phyloP scores from a whole-genome alignment of 2,888 invertebrate genomes.

The Limnephilus lunatus region DNA sequence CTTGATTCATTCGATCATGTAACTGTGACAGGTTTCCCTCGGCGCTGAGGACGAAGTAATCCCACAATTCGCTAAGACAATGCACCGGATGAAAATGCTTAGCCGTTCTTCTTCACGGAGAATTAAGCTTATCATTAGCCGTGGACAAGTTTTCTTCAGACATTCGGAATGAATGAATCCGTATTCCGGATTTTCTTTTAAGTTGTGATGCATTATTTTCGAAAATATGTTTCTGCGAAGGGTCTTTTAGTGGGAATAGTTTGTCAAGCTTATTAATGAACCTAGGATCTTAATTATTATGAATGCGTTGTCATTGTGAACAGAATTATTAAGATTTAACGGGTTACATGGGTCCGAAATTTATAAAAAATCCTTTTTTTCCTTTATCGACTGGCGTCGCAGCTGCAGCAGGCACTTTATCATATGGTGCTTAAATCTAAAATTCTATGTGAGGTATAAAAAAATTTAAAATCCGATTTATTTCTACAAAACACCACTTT shows the following conservation, averaged over 20 bases:
- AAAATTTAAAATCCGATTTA: too few relatives aligned
- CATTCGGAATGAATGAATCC: not conserved
- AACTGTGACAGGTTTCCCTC: conserved; percentile 36
- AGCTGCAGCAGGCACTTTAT: too few relatives aligned
- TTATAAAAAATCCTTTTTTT: too few relatives aligned
- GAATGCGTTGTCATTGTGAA: too few relatives aligned
- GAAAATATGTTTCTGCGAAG: too few relatives aligned
- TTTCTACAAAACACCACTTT: too few relatives aligned
- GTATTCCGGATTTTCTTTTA: not conserved
- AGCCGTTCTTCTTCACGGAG: conserved; percentile 22
- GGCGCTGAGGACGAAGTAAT: not conserved
- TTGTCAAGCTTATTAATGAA: not conserved
- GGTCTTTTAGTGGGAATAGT: not conserved
- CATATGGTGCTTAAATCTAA: too few relatives aligned
- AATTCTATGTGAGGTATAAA: too few relatives aligned
- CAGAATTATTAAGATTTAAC: too few relatives aligned
- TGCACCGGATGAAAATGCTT: conserved; percentile 15
- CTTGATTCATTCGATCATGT: conserved; percentile 43
- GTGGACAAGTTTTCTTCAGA: not conserved
- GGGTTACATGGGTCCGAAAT: too few relatives aligned
- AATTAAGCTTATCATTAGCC: conserved; percentile 8
- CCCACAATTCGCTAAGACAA: conserved; percentile 42
- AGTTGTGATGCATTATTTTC: not conserved
- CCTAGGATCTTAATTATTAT: not conserved
- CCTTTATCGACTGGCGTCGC: too few relatives aligned